Evolutionary conservation across 2,888 invertebrate genomes (phyloP).

Genomic region (Gortyna flavago): DNA sequence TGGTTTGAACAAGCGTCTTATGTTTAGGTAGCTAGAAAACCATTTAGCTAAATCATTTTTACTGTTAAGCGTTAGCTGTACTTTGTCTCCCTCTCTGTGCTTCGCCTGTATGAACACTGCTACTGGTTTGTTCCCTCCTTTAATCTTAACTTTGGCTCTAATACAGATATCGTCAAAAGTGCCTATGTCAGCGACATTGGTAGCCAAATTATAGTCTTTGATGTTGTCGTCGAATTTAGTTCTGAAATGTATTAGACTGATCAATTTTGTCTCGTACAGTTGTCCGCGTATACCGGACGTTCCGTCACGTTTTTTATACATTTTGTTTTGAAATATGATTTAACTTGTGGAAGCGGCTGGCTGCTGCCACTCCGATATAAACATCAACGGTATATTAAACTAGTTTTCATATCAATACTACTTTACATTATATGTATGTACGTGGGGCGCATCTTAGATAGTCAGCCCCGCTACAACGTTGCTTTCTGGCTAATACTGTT

Average conservation of each 20-base stretch:
- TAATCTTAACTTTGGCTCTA: constrained; percentile 41
- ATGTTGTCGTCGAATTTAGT: constrained; percentile 40
- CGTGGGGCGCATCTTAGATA: background rate
- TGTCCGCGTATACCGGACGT: constrained; percentile 59
- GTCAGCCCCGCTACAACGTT: background rate
- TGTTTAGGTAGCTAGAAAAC: constrained; percentile 48
- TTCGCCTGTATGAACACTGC: constrained; percentile 59
- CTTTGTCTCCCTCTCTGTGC: constrained; percentile 49
- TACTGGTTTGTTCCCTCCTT: constrained; percentile 22
- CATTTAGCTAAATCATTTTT: constrained; percentile 42
- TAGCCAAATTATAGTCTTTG: constrained; percentile 53
- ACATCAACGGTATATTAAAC: background rate
- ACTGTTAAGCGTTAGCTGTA: constrained; percentile 30
- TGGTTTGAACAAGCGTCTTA: constrained; percentile 37
- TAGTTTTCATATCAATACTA: background rate
- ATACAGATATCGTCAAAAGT: constrained; percentile 60
- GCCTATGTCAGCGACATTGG: constrained; percentile 59
- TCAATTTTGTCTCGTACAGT: constrained; percentile 57
- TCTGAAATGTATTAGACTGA: constrained; percentile 57
- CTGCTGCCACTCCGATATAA: background rate
- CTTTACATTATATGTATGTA: background rate
- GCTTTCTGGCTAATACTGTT: background rate
- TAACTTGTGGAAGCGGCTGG: background rate
- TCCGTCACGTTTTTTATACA: constrained; percentile 14
- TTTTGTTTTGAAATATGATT: constrained; percentile 7